These are phyloP conservation scores for Drosophila quadrilineata DNA, from an alignment of 1,140 invertebrate species.

Conservation along the genomic window DNA sequence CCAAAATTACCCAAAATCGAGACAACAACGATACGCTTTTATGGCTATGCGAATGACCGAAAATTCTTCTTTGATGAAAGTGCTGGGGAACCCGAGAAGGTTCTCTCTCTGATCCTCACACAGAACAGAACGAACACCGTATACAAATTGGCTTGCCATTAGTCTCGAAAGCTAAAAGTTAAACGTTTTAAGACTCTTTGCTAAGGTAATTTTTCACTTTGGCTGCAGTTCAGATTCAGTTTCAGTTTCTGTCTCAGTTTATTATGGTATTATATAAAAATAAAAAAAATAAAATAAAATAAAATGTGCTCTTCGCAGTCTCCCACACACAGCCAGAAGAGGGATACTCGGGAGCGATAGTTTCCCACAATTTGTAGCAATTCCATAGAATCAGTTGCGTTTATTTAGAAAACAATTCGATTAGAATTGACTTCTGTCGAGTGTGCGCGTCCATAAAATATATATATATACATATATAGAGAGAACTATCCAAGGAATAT, in stretches of 20 bases:
- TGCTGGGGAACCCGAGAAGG: background rate
- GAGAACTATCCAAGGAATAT: background rate
- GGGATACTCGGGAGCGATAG: conserved; percentile 10
- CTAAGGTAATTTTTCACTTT: conserved; percentile 18
- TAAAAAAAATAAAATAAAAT: too few relatives aligned
- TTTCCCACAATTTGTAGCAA: conserved; percentile 68
- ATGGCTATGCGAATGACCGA: conserved; percentile 67
- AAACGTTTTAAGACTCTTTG: conserved; percentile 71
- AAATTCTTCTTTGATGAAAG: conserved; percentile 70
- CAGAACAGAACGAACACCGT: conserved; percentile 35
- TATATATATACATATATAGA: conserved; percentile 67
- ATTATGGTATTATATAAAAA: conserved; percentile 57
- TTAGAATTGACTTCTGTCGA: conserved; percentile 80
- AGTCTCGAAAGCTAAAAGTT: conserved; percentile 67
- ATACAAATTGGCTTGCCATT: conserved; percentile 75
- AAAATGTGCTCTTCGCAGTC: background rate
- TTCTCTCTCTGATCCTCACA: conserved; percentile 11
- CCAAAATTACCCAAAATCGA: conserved; percentile 44
- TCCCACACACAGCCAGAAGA: background rate
- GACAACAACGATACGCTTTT: conserved; percentile 45
- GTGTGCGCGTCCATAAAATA: conserved; percentile 42
- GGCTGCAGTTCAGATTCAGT: conserved; percentile 25
- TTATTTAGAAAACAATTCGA: conserved; percentile 76
- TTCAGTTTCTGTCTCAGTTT: conserved; percentile 68
- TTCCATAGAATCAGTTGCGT: conserved; percentile 44